phyloP scores from a whole-genome alignment of 1,140 invertebrate genomes.

The Galleria mellonella region DNA sequence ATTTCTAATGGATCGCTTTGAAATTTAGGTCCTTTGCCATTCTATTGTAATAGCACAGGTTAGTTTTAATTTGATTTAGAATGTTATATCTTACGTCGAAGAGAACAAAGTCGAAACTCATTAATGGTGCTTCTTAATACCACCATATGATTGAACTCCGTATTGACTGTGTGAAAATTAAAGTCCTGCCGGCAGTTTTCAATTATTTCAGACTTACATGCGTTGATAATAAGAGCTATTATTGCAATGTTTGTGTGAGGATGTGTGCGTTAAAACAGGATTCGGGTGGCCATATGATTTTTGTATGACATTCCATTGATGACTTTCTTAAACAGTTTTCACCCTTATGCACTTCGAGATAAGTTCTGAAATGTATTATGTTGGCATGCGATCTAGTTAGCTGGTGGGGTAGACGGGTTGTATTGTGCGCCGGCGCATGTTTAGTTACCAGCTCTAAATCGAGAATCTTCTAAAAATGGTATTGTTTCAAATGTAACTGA shows the following conservation, averaged over 20 bases:
- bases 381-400: constrained; percentile 42
- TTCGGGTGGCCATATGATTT: constrained; percentile 68
- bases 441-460: constrained; percentile 22
- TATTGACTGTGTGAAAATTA: constrained; percentile 38
- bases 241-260: background rate
- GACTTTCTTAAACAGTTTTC: constrained; percentile 14
- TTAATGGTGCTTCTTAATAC: no score
- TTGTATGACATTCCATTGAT: constrained; percentile 62
- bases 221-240: background rate
- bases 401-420: constrained; percentile 35
- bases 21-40: no score
- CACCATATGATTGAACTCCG: constrained; percentile 60
- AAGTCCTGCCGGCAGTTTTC: background rate
- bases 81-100: no score
- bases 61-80: no score
- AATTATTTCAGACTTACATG: background rate
- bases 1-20: background rate
- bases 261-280: constrained; percentile 54
- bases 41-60: no score
- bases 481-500: no score
- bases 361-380: constrained; percentile 20
- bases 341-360: constrained; percentile 3
- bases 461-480: background rate
- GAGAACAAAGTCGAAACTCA: no score
- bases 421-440: constrained; percentile 11